These are phyloP conservation scores for Melanotaenia trifasciata DNA, from an alignment of 2,797 vertebrate genomes.

Conservation along the genomic window DNA sequence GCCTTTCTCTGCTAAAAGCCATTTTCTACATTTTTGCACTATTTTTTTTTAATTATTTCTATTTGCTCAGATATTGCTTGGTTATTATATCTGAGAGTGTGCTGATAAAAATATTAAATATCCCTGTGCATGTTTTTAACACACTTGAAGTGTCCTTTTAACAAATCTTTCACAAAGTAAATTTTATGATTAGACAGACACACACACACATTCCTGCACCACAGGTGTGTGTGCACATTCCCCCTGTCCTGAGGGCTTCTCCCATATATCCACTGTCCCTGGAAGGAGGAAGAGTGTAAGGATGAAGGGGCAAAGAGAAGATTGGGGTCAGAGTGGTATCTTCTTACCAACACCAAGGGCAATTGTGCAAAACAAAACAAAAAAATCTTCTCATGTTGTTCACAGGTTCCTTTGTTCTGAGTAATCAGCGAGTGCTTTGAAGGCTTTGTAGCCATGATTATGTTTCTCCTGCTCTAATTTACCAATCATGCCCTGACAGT, in stretches of 20 bases:
- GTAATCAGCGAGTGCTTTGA: slow-evolving; percentile 78
- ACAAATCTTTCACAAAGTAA: slow-evolving; percentile 36
- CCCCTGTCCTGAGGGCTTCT: slow-evolving; percentile 61
- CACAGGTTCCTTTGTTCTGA: slow-evolving; percentile 72
- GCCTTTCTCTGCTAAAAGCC: slow-evolving; percentile 58
- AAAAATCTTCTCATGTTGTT: slow-evolving; percentile 50
- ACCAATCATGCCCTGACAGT: slow-evolving; percentile 70
- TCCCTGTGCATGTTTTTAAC: slow-evolving; percentile 58
- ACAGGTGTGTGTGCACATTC: slow-evolving; percentile 73
- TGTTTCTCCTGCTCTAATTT: slow-evolving; percentile 74
- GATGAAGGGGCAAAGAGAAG: slow-evolving; percentile 65
- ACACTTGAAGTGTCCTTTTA: slow-evolving; percentile 57
- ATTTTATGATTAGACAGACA: slow-evolving; percentile 27
- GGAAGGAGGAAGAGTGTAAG: slow-evolving; percentile 48
- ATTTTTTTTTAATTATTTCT: slow-evolving; percentile 59
- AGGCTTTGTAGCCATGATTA: slow-evolving; percentile 67
- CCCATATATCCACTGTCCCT: slow-evolving; percentile 66
- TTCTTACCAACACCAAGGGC: slow-evolving; percentile 77
- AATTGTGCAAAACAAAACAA: slow-evolving; percentile 53
- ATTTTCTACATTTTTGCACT: slow-evolving; percentile 79
- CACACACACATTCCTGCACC: slow-evolving; percentile 66
- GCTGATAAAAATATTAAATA: slow-evolving; percentile 45
- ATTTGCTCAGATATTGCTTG: slow-evolving; percentile 5
- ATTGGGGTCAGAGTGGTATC: slow-evolving; percentile 67
- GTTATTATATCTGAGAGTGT: slow-evolving; percentile 46